These are phyloP conservation scores for Crenichthys baileyi DNA, from an alignment of 2,797 vertebrate genomes.

Conservation along the genomic window DNA sequence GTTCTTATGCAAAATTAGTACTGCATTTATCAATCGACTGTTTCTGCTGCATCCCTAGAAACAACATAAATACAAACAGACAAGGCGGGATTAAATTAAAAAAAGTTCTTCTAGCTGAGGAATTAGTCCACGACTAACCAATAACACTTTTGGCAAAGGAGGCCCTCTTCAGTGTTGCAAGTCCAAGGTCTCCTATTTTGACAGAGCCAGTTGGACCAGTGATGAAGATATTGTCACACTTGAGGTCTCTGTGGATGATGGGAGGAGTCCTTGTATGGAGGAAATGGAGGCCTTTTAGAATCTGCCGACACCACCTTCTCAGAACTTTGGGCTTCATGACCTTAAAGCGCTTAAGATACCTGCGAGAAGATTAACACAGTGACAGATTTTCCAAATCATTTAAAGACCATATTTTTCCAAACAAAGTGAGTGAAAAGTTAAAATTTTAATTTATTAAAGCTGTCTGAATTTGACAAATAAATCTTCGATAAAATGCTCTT, in stretches of 20 bases:
- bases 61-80: not conserved
- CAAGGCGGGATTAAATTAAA: not conserved
- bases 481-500: not conserved
- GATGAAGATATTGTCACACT: slow-evolving; percentile 99
- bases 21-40: not conserved
- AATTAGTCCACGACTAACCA: slow-evolving; percentile 81
- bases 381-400: not conserved
- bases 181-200: slow-evolving; percentile 96
- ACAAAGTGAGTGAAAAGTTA: not conserved
- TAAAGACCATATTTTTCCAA: slow-evolving; percentile 2
- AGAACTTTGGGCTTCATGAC: slow-evolving; percentile 99
- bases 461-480: not conserved
- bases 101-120: not conserved
- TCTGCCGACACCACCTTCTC: slow-evolving; percentile 98
- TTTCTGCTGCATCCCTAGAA: not conserved
- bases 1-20: not conserved
- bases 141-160: slow-evolving; percentile 99
- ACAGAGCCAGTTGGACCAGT: slow-evolving; percentile 98
- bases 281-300: slow-evolving; percentile 96
- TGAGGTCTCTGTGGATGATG: slow-evolving; percentile 98
- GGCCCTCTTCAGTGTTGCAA: slow-evolving; percentile 96
- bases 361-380: slow-evolving; percentile 57
- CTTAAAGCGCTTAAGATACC: slow-evolving; percentile 98
- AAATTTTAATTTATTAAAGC: not conserved
- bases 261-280: slow-evolving; percentile 96